These are phyloP conservation scores for Cephus cinctus DNA, from an alignment of 1,140 invertebrate genomes.

Conservation along the genomic window DNA sequence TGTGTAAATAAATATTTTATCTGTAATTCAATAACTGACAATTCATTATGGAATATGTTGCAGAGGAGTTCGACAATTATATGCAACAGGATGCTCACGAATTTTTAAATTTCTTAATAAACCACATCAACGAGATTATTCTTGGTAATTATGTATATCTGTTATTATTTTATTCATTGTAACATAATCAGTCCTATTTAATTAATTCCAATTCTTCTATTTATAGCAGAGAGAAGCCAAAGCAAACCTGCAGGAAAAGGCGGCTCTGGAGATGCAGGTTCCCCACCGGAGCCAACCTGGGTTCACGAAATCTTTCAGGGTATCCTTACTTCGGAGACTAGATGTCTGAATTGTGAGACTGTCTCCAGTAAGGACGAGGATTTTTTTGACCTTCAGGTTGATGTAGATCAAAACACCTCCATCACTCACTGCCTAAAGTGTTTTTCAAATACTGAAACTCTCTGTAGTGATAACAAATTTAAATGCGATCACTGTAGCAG, in stretches of 20 bases:
- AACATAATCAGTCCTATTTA: neutral
- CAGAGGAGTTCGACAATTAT: slow-evolving; percentile 99
- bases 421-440: slow-evolving; percentile 97
- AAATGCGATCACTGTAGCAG: slow-evolving; percentile 99
- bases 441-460: slow-evolving; percentile 97
- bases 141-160: slow-evolving; percentile 65
- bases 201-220: no score
- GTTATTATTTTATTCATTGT: slow-evolving; percentile 3
- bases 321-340: slow-evolving; percentile 97
- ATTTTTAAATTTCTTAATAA: slow-evolving; percentile 98
- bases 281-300: slow-evolving; percentile 90
- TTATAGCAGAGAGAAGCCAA: slow-evolving; percentile 78
- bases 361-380: slow-evolving; percentile 99
- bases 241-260: slow-evolving; percentile 58
- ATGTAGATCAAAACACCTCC: slow-evolving; percentile 99
- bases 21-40: slow-evolving; percentile 8
- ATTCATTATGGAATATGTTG: slow-evolving; percentile 44
- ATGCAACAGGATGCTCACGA: slow-evolving; percentile 99
- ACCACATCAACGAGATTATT: slow-evolving; percentile 93
- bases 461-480: slow-evolving; percentile 99
- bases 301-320: slow-evolving; percentile 99
- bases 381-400: slow-evolving; percentile 98
- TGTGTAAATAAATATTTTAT: slow-evolving; percentile 38
- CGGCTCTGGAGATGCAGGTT: slow-evolving; percentile 45
- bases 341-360: slow-evolving; percentile 99